Percentiles rank a stretch among this genome's conserved stretches.
phyloP scores from a whole-genome alignment of 2,888 invertebrate species.

The Idaea aversata region DNA sequence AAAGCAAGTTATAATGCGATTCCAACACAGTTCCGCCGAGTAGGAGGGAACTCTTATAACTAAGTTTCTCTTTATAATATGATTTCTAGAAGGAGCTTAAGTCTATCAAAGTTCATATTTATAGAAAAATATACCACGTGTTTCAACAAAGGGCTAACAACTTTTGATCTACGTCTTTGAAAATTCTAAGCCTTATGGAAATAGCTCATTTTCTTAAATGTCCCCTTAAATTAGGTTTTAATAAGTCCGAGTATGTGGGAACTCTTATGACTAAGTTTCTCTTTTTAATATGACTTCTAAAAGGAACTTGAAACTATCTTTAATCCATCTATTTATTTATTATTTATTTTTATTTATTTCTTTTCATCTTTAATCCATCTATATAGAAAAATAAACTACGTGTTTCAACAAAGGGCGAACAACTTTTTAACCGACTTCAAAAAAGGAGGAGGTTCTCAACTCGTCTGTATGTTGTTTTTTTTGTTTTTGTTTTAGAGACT shows the following conservation, averaged over 20 bases:
- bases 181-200: no score
- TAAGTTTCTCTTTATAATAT: neutral
- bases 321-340: neutral
- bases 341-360: no score
- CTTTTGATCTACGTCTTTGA: no score
- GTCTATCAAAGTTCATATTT: neutral
- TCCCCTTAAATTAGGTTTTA: no score
- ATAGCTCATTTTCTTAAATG: no score
- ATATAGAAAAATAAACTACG: neutral
- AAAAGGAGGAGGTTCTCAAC: no score
- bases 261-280: neutral
- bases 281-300: neutral
- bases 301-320: neutral
- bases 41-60: neutral
- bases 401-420: neutral
- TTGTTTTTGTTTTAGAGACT: no score
- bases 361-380: no score
- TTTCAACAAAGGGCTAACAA: neutral
- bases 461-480: no score
- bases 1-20: conserved; percentile 2
- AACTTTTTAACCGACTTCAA: no score
- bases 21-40: neutral
- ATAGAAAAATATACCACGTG: neutral
- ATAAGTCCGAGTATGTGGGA: neutral
- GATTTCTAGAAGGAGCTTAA: neutral